Percentiles rank a stretch among this genome's conserved stretches.
phyloP scores from a whole-genome alignment of 2,113 vertebrate genomes.

The Amphiprion ocellaris region DNA sequence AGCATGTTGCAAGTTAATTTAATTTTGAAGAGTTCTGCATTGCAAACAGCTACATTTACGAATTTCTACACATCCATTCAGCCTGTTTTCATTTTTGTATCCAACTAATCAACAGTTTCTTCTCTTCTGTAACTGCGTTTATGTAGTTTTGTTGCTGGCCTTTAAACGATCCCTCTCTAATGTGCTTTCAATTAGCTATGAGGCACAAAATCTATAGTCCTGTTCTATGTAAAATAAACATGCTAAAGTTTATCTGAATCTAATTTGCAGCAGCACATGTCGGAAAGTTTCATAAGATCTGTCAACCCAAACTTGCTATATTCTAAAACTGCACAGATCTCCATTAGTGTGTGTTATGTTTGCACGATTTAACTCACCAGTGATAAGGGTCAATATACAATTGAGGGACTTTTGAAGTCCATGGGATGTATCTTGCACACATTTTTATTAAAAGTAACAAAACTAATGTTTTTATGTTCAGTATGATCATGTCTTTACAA shows the following conservation, averaged over 20 bases:
- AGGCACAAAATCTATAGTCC: slow-evolving; percentile 4
- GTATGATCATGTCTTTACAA: too few species aligned
- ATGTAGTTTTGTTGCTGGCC: neutral
- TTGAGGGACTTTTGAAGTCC: too few species aligned
- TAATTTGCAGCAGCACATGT: slow-evolving; percentile 9
- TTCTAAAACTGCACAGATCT: slow-evolving; percentile 24
- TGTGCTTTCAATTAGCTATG: neutral
- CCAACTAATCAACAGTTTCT: neutral
- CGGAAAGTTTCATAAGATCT: neutral
- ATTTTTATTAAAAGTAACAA: too few species aligned
- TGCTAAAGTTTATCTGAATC: slow-evolving; percentile 6
- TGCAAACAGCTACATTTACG: neutral
- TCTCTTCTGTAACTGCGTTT: slow-evolving; percentile 1
- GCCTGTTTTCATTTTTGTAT: slow-evolving; percentile 6
- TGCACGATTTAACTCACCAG: slow-evolving; percentile 6
- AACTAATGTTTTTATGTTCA: too few species aligned
- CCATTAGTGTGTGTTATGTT: neutral
- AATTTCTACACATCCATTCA: neutral
- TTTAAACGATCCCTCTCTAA: neutral
- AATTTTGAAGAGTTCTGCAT: neutral
- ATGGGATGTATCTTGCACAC: too few species aligned
- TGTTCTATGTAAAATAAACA: neutral
- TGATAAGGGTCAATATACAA: neutral
- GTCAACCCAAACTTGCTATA: slow-evolving; percentile 3
- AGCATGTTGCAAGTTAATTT: neutral